These are phyloP conservation scores for Varanus komodoensis DNA, from an alignment of 2,113 vertebrate genomes.

Conservation along the genomic window DNA sequence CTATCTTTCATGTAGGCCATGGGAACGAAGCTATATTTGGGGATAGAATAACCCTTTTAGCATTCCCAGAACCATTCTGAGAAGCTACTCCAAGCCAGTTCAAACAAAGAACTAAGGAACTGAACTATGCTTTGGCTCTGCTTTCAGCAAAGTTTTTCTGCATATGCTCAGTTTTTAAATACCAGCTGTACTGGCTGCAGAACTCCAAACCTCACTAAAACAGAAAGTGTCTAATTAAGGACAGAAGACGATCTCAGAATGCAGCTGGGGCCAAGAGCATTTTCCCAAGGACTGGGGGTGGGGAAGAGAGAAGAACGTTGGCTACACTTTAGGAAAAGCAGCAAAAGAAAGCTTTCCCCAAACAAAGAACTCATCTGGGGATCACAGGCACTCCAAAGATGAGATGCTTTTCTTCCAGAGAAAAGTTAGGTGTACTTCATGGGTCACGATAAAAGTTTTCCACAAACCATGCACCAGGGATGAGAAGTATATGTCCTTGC, in stretches of 20 bases:
- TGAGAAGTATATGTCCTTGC: background rate
- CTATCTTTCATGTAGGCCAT: slow-evolving; percentile 44
- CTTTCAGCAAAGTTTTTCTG: slow-evolving; percentile 11
- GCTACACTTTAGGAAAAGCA: slow-evolving; percentile 28
- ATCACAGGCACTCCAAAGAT: slow-evolving; percentile 17
- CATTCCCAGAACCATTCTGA: slow-evolving; percentile 48
- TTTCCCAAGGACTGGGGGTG: background rate
- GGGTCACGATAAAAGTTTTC: background rate
- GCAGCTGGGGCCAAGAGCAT: background rate
- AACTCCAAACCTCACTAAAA: background rate
- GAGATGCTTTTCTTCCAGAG: background rate
- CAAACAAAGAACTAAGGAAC: slow-evolving; percentile 7
- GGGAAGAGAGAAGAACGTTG: background rate
- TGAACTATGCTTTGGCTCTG: slow-evolving; percentile 27
- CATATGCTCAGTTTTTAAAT: slow-evolving; percentile 34
- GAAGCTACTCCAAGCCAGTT: slow-evolving; percentile 35
- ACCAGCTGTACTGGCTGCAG: background rate
- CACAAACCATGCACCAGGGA: background rate
- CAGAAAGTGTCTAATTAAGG: slow-evolving; percentile 4
- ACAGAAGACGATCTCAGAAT: slow-evolving; percentile 8
- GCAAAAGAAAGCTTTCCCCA: slow-evolving; percentile 11
- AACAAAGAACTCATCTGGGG: slow-evolving; percentile 21
- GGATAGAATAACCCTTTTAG: rapidly evolving
- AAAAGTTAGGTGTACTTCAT: no score
- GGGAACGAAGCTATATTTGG: slow-evolving; percentile 32